Evolutionary conservation across 2,888 invertebrate species (phyloP).

Genomic region (Nomada fucata): DNA sequence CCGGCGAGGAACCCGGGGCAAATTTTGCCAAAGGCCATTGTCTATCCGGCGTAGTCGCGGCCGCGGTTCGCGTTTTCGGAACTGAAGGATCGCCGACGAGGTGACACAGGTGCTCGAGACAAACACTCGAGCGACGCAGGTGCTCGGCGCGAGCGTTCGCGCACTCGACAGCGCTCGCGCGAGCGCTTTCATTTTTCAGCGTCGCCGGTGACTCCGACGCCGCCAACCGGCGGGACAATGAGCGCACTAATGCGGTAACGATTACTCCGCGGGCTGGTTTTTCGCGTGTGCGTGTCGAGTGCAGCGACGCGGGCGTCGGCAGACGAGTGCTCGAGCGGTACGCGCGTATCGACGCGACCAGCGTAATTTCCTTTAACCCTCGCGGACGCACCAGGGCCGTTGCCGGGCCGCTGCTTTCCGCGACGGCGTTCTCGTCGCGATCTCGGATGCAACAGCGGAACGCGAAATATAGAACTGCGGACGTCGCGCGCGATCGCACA

Average conservation of each 20-base stretch:
- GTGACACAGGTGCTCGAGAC: constrained; percentile 65
- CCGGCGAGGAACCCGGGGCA: too few relatives aligned
- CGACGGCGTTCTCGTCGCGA: neutral
- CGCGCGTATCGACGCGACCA: constrained; percentile 18
- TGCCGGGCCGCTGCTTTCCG: neutral
- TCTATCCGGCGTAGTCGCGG: neutral
- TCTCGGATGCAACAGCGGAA: neutral
- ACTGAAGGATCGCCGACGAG: constrained; percentile 51
- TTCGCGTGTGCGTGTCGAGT: constrained; percentile 37
- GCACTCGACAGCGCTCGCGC: constrained; percentile 65
- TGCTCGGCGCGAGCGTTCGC: constrained; percentile 61
- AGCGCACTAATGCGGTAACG: constrained; percentile 69
- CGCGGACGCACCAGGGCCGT: neutral
- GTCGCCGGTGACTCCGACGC: constrained; percentile 11
- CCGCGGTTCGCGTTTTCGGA: constrained; percentile 38
- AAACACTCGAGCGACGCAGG: constrained; percentile 62
- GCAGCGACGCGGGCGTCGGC: neutral
- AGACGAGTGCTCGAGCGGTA: constrained; percentile 8
- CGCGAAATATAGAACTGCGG: neutral
- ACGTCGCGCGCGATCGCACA: neutral
- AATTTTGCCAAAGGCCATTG: neutral
- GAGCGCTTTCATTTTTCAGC: constrained; percentile 66
- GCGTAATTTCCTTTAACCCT: constrained; percentile 27
- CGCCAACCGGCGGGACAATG: constrained; percentile 51
- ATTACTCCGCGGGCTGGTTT: constrained; percentile 56